A percentile compares a stretch with the other conserved stretches of the same genome.
Conservation (phyloP, 2,113 vertebrate genomes). For the Cinclus mexicanus region DNA sequence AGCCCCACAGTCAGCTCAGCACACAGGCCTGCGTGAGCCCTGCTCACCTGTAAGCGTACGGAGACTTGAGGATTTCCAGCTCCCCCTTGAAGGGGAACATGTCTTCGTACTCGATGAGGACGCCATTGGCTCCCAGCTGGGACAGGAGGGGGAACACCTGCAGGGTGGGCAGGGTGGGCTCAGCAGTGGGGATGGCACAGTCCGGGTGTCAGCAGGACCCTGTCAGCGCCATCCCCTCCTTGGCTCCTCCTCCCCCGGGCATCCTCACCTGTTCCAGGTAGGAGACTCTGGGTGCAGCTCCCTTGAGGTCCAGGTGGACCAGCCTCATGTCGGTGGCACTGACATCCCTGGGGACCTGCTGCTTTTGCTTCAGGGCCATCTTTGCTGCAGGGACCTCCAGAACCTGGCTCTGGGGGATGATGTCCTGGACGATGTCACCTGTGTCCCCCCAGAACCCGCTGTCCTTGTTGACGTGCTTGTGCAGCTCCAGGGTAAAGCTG, state of each 20-base stretch:
- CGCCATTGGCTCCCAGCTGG: constrained; percentile 72
- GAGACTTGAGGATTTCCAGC: constrained; percentile 71
- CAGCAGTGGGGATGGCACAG: not conserved
- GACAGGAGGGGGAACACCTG: constrained; percentile 74
- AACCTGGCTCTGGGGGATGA: not conserved
- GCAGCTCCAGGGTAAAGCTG: constrained; percentile 55
- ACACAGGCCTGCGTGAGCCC: not conserved
- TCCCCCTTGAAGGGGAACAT: constrained; percentile 82
- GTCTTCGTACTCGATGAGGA: constrained; percentile 83
- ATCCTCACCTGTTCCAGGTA: constrained; percentile 79
- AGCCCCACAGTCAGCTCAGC: not conserved
- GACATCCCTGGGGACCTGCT: not conserved
- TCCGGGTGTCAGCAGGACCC: not conserved
- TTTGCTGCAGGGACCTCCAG: not conserved
- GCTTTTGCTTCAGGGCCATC: not conserved
- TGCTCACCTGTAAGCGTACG: constrained; percentile 76
- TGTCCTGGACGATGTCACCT: not conserved
- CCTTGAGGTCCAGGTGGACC: constrained; percentile 83
- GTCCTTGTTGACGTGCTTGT: not conserved
- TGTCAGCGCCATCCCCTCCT: fast-evolving
- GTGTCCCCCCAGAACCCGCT: constrained; percentile 50
- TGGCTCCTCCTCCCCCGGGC: not conserved
- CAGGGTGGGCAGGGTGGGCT: not conserved
- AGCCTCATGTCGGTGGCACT: constrained; percentile 53
- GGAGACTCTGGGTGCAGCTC: constrained; percentile 76